Evolutionary conservation across 1,140 invertebrate genomes (phyloP), one percentile per base, ranked within the genome.

Genomic region (Vanessa atalanta): DNA sequence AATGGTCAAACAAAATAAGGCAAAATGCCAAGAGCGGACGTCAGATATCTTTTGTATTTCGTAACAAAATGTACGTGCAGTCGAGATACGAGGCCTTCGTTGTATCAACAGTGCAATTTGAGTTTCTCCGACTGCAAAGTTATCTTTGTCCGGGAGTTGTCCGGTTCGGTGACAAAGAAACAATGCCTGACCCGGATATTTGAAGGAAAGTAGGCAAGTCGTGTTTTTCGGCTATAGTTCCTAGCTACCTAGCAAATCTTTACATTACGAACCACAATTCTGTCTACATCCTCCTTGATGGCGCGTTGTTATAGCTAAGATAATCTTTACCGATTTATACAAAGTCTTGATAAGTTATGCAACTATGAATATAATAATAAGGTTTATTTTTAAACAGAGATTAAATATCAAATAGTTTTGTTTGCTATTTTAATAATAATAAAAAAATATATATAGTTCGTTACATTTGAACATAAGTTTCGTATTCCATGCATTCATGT

Each of bases 141-240:
- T 83, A 87, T 84, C 70, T 88, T 88, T 81, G 86, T 73, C 63
- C 26, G 69, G 57, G 70, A 76, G 68, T 81, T 84, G 84, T 85
- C 85, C 83, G 81, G 79, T 78, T 79, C 71, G 73, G 76, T 81
- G 81, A 88, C 85, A 89, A 89, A 88, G 83, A 86, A 88, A 89
- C 85, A 89, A 89, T 86, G 79, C 75, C 75, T 80, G 84, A 86
- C 83, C 86, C 83, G 85, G 84, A 89, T 89, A 87, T 72, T 72
- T 71, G 66, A 74, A 74, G 72, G 72, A 68, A 74, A 74, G 66
- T 74, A 70, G 68, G 68, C 57, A 70, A 70, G 68, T 70, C 57
- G 55, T 70, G 68, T 70, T 70, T 70, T 70, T 70, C 57, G 68
- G 57, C 57, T 65, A 37, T 61, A 61, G 55, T 31, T 57, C 47